Evolutionary conservation across 2,113 vertebrate genomes (phyloP), one percentile per base, ranked within the genome.

Genomic region (Naja naja): DNA sequence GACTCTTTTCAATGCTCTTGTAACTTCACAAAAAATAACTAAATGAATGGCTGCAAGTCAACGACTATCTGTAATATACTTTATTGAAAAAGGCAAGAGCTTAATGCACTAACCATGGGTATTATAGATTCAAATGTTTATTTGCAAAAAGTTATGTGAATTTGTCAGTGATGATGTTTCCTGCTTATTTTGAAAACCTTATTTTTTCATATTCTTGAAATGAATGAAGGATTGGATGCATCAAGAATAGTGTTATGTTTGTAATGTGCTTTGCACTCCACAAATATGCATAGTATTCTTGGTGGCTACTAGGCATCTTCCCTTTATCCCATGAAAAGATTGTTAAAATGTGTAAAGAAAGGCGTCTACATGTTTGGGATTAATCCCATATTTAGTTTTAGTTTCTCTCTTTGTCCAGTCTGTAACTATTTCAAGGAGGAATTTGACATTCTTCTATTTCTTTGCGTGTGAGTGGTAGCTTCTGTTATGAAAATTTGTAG

Each of bases 81-180:
- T 93, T n/a, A 9, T 54, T 45, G 22, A 25, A n/a, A 27, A 64
- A 54, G 90, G n/a, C 39, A 93, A 87, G 91, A 94, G 91, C 85
- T 56, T 92, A 47, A 60, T 96, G 55, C 9, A 8, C 60, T 87
- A 0, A 0, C 85, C 95, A 6, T 89, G 87, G 85, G 89, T 94
- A 93, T 27, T 89, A 34, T 54, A 49, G 64, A 25, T 7, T 90
- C 64, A 43, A 89, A 94, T 88, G 74, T 64, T 39, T 43, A 53
- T 64, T 20, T 90, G 85, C 93, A 89, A 0, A 86, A 39, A 91
- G 90, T 93, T 87, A 49, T 39, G 30, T 93, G 92, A 92, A 85
- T 93, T 87, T 93, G 16, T 91, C n/a, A 2, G 0, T 30, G 91
- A 39, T 88, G 93, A 92, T 93, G 60, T 47, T 95, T 25, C 60